Conservation (phyloP, 2,797 vertebrate genomes). For the Spinibarbus caldwelli region DNA sequence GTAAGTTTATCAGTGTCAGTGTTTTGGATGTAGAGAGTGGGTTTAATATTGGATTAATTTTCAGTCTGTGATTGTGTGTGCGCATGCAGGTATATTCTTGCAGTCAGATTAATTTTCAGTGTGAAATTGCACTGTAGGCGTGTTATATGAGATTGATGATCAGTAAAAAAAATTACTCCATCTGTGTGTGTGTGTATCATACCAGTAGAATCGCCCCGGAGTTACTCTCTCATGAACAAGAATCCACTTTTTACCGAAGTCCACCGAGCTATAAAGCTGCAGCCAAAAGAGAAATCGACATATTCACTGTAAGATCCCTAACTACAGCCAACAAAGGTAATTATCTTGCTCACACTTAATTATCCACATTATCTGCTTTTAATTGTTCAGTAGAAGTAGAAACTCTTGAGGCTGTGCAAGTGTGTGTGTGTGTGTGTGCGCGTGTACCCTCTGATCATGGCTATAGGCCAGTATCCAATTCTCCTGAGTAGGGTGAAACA, state of each 20-base stretch:
- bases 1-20: constrained; percentile 18
- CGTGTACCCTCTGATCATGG: constrained; percentile 91
- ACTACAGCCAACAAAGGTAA: constrained; percentile 45
- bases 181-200: constrained; percentile 63
- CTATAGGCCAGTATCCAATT: constrained; percentile 97
- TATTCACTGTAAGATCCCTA: constrained; percentile 30
- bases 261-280: constrained; percentile 94
- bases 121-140: constrained; percentile 41
- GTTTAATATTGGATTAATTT: constrained; percentile 44
- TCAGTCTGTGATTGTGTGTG: constrained; percentile 35
- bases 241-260: constrained; percentile 95
- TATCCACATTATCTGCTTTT: constrained; percentile 50
- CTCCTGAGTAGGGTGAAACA: constrained; percentile 93
- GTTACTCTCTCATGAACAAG: constrained; percentile 92
- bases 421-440: constrained; percentile 11
- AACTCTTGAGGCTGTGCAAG: background rate
- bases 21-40: constrained; percentile 32
- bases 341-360: constrained; percentile 39
- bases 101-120: constrained; percentile 50
- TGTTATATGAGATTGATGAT: constrained; percentile 44
- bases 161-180: constrained; percentile 22
- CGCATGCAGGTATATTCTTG: constrained; percentile 58
- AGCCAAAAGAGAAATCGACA: constrained; percentile 34
- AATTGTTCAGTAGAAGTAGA: constrained; percentile 33
- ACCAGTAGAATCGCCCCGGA: constrained; percentile 97